Conservation (phyloP, 1,140 invertebrate species). For the Psix sp. region DNA sequence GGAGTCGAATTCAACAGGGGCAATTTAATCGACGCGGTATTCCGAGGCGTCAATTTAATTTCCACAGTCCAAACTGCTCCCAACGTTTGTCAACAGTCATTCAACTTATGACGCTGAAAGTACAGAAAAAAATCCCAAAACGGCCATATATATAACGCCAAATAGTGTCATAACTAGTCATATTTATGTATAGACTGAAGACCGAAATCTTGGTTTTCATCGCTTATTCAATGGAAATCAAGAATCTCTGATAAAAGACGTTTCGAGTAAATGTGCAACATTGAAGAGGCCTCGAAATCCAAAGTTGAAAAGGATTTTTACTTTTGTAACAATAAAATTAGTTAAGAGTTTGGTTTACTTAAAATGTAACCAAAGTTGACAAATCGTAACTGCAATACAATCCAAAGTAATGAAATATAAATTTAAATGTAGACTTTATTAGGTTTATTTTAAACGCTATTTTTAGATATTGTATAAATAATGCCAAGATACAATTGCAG, state of each 20-base stretch:
- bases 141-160: slow-evolving; percentile 25
- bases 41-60: slow-evolving; percentile 38
- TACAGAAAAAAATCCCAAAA: not conserved
- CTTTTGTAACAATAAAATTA: too few relatives aligned
- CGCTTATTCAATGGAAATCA: not conserved
- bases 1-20: slow-evolving; percentile 24
- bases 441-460: not conserved
- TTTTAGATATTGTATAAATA: too few relatives aligned
- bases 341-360: too few relatives aligned
- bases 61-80: slow-evolving; percentile 19
- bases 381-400: slow-evolving; percentile 32
- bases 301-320: too few relatives aligned
- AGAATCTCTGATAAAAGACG: slow-evolving; percentile 6
- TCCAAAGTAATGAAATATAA: slow-evolving; percentile 17
- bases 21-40: slow-evolving; percentile 36
- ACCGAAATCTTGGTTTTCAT: not conserved
- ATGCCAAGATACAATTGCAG: too few relatives aligned
- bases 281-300: too few relatives aligned
- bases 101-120: slow-evolving; percentile 16
- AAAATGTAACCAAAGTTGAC: too few relatives aligned
- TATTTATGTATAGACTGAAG: slow-evolving; percentile 16
- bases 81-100: slow-evolving; percentile 10
- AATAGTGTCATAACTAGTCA: slow-evolving; percentile 50
- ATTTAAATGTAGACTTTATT: not conserved
- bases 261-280: not conserved